phyloP scores from a whole-genome alignment of 2,113 vertebrate species.

The Vulpes ferrilata region DNA sequence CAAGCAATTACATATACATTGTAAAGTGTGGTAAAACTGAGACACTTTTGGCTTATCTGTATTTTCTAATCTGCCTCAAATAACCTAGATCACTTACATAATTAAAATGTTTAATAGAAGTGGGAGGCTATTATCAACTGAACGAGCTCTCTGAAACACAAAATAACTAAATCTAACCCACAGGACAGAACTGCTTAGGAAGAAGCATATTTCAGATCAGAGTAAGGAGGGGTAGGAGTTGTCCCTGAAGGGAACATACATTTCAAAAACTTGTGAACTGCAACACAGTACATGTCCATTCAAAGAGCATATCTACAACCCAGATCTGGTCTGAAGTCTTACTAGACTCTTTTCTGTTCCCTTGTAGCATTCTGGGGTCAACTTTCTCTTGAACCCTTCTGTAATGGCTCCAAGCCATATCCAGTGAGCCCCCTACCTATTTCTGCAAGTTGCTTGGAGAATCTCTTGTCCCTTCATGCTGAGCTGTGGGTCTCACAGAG shows the following conservation, averaged over 20 bases:
- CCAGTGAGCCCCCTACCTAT: not conserved
- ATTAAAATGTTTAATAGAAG: not conserved
- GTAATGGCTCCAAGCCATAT: not conserved
- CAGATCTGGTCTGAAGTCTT: not conserved
- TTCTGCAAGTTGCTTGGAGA: not conserved
- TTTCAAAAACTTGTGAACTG: not conserved
- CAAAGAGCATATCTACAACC: not conserved
- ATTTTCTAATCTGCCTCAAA: not conserved
- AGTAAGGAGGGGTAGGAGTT: not conserved
- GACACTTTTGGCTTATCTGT: not conserved
- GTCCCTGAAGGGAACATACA: too few relatives aligned
- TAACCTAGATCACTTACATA: not conserved
- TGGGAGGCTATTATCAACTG: not conserved
- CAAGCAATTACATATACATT: not conserved
- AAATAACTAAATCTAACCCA: not conserved
- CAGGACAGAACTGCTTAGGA: not conserved
- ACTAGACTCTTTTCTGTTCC: not conserved
- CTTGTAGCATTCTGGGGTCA: not conserved
- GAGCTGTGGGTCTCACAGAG: not conserved
- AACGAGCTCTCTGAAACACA: not conserved
- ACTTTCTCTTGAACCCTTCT: not conserved
- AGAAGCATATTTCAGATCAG: not conserved
- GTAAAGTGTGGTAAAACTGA: not conserved
- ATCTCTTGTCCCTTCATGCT: not conserved
- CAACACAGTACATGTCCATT: too few relatives aligned